A percentile compares a stretch with the other conserved stretches of the same genome.
Conservation (phyloP, 2,888 invertebrate species). For the Lingula anatina region DNA sequence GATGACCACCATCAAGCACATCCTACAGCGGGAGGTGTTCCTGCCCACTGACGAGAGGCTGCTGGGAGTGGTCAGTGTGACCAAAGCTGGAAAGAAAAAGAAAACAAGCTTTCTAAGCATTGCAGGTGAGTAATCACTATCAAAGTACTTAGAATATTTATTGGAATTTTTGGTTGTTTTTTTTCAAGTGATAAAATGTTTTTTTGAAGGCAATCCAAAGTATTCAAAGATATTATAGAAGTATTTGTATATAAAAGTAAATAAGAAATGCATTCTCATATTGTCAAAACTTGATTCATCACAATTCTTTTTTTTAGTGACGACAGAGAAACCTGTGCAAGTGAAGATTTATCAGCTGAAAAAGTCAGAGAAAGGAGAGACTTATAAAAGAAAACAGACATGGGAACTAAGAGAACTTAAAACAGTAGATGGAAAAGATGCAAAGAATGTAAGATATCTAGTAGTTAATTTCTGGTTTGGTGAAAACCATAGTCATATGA, state of each 20-base stretch:
- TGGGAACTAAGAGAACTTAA: constrained; percentile 76
- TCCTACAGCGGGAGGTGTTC: constrained; percentile 73
- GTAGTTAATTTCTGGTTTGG: too few species aligned
- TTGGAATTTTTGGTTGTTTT: too few species aligned
- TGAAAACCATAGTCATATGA: too few species aligned
- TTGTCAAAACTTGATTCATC: too few species aligned
- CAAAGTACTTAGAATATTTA: constrained; percentile 55
- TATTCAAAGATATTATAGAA: too few species aligned
- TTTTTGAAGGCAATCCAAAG: too few species aligned
- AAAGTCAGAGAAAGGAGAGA: constrained; percentile 68
- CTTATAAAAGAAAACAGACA: constrained; percentile 70
- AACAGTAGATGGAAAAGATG: constrained; percentile 73
- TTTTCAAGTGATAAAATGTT: too few species aligned
- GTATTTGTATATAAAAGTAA: too few species aligned
- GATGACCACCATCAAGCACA: constrained; percentile 72
- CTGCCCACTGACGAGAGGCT: constrained; percentile 72
- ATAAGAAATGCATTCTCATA: too few species aligned
- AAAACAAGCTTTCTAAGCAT: constrained; percentile 76
- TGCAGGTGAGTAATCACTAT: constrained; percentile 50
- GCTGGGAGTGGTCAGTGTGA: constrained; percentile 72
- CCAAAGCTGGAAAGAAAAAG: constrained; percentile 76
- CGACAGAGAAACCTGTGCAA: constrained; percentile 66
- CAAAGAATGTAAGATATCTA: constrained; percentile 61
- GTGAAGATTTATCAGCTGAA: constrained; percentile 74
- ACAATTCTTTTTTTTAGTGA: constrained; percentile 56